Evolutionary conservation across 2,888 invertebrate genomes (phyloP), one percentile per base, ranked within the genome.

Genomic region (Spatulosminthurus flaviceps): DNA sequence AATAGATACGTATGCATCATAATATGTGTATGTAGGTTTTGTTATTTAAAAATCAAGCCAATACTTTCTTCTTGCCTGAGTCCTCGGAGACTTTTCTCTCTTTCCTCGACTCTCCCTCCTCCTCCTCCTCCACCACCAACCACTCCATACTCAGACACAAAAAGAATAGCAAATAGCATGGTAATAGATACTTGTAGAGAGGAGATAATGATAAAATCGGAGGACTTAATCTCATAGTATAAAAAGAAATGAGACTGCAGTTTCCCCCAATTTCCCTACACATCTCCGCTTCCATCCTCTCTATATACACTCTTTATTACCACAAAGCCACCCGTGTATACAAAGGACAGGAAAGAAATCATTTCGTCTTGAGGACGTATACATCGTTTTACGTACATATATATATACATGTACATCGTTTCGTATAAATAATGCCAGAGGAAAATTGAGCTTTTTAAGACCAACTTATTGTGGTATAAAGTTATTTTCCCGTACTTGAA

Each of bases 131-230:
- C 29, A 26, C n/a, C 61, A 26, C 34, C 69, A 28, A 51, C 34
- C 34, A 7, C 34, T 34, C 34, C 34, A 34, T 34, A 9, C 4
- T 34, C 34, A 21, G 43, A 19, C 60, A 60, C 2, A 22, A 24
- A 9, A 24, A 64, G 26, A 21, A 64, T 64, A 24, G 64, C 13
- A 43, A 76, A 69, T 76, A 66, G 51, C 26, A 69, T 76, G 66
- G 66, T 67, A 67, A 76, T 76, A 67, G 76, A 76, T 76, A 76
- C 76, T 76, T 76, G 76, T 42, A 21, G 24, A 42, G 66, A 66
- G 61, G 61, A 42, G 66, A 75, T 42, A 75, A 42, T 76, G 41
- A 22, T 76, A 41, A 28, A 76, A 67, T 76, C 67, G 69, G 42
- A 22, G 34, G 41, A 43, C 43, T 34, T 67, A 67, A 51, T 76